phyloP scores from a whole-genome alignment of 2,888 invertebrate species.

The Seladonia tumulorum region DNA sequence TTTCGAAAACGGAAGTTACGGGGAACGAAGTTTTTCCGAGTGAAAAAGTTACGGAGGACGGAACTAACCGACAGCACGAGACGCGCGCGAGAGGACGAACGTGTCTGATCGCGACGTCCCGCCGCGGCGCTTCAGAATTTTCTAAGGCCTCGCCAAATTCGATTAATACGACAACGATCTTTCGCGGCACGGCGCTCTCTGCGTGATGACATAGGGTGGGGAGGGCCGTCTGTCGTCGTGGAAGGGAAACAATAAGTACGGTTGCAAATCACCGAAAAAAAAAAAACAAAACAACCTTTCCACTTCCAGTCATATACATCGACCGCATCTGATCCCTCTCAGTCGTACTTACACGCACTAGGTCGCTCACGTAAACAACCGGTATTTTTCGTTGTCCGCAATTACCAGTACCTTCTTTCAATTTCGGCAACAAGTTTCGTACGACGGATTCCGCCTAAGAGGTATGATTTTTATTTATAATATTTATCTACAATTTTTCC shows the following conservation, averaged over 20 bases:
- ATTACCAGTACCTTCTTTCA: too few relatives aligned
- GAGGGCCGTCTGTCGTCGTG: neutral
- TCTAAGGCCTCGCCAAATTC: constrained; percentile 77
- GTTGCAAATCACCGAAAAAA: neutral
- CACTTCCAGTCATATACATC: neutral
- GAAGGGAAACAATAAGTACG: too few relatives aligned
- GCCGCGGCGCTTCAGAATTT: constrained; percentile 63
- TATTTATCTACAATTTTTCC: too few relatives aligned
- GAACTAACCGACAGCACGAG: constrained; percentile 28
- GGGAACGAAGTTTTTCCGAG: neutral
- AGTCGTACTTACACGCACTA: too few relatives aligned
- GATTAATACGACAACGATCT: constrained; percentile 67
- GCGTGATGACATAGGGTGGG: constrained; percentile 22
- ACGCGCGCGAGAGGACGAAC: constrained; percentile 17
- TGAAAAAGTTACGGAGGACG: neutral
- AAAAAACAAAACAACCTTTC: neutral
- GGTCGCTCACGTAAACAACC: too few relatives aligned
- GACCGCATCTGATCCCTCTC: neutral
- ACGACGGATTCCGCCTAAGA: too few relatives aligned
- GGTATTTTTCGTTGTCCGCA: too few relatives aligned
- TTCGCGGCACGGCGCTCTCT: constrained; percentile 21
- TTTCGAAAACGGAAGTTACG: neutral
- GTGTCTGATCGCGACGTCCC: constrained; percentile 21
- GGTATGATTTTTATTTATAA: too few relatives aligned
- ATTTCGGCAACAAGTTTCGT: too few relatives aligned